Evolutionary conservation across 2,888 invertebrate genomes (phyloP).

Genomic region (Agriotes lineatus): DNA sequence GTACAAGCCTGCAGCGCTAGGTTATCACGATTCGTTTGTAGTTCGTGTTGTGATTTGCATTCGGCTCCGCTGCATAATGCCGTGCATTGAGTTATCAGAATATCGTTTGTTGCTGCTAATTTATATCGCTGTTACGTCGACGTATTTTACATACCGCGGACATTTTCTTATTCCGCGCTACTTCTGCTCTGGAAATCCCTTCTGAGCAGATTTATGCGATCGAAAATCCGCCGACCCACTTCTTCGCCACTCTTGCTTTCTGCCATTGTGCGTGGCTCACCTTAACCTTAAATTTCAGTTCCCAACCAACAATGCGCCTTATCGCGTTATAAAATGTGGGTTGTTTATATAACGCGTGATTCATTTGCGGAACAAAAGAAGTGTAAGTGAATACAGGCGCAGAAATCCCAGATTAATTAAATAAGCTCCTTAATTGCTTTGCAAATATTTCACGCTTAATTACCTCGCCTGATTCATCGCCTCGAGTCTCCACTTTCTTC

Average conservation of each 20-base stretch:
- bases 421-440: slow-evolving; percentile 6
- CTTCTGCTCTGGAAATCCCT: slow-evolving; percentile 44
- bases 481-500: slow-evolving; percentile 12
- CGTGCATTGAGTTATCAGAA: slow-evolving; percentile 59
- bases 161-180: slow-evolving; percentile 47
- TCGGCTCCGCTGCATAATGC: slow-evolving; percentile 56
- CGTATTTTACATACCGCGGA: slow-evolving; percentile 50
- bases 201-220: slow-evolving; percentile 40
- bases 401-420: slow-evolving; percentile 6
- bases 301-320: slow-evolving; percentile 60
- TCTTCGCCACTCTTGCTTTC: slow-evolving; percentile 32
- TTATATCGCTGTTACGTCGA: slow-evolving; percentile 50
- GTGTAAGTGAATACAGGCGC: slow-evolving; percentile 49
- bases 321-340: slow-evolving; percentile 51
- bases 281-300: slow-evolving; percentile 64
- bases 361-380: slow-evolving; percentile 51
- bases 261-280: slow-evolving; percentile 51
- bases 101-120: slow-evolving; percentile 51
- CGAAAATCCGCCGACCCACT: no score
- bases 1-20: slow-evolving; percentile 50
- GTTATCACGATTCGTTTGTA: slow-evolving; percentile 57
- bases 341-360: slow-evolving; percentile 55
- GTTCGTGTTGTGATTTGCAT: slow-evolving; percentile 59
- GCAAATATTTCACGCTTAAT: slow-evolving; percentile 19
- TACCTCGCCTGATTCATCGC: background rate